Conservation (phyloP, 2,797 vertebrate species). For the Pseudocheirus occidentalis region DNA sequence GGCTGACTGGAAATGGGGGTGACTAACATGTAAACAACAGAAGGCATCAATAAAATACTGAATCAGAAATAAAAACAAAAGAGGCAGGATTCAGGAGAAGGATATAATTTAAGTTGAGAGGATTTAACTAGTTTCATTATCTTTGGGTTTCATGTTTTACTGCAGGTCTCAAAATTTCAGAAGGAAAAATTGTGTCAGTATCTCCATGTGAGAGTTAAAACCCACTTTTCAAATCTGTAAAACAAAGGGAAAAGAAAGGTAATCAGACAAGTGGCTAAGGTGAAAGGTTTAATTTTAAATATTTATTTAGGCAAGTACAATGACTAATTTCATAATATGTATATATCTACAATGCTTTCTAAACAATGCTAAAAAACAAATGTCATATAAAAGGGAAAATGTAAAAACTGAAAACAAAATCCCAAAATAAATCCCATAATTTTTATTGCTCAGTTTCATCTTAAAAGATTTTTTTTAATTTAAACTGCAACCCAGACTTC, state of each 20-base stretch:
- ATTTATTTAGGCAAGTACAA: slow-evolving; percentile 40
- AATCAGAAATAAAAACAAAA: background rate
- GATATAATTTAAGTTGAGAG: background rate
- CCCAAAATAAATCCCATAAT: background rate
- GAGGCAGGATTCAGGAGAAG: background rate
- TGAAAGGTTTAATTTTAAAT: slow-evolving; percentile 73
- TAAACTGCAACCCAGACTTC: background rate
- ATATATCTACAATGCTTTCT: background rate
- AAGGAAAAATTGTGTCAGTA: background rate
- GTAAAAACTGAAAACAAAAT: slow-evolving; percentile 7
- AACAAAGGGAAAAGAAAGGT: background rate
- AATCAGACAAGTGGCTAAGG: background rate
- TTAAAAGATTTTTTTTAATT: background rate
- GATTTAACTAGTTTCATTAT: background rate
- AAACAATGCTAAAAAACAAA: slow-evolving; percentile 25
- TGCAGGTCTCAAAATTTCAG: slow-evolving; percentile 30
- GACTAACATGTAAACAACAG: background rate
- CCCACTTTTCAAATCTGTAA: background rate
- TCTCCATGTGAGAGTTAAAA: background rate
- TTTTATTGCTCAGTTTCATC: background rate
- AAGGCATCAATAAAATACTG: background rate
- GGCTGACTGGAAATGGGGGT: background rate
- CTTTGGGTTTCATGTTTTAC: slow-evolving; percentile 35
- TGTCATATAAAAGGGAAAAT: background rate
- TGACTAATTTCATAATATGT: slow-evolving; percentile 45